Evolutionary conservation across 2,888 invertebrate genomes (phyloP).

Genomic region (Drosophila yooni): DNA sequence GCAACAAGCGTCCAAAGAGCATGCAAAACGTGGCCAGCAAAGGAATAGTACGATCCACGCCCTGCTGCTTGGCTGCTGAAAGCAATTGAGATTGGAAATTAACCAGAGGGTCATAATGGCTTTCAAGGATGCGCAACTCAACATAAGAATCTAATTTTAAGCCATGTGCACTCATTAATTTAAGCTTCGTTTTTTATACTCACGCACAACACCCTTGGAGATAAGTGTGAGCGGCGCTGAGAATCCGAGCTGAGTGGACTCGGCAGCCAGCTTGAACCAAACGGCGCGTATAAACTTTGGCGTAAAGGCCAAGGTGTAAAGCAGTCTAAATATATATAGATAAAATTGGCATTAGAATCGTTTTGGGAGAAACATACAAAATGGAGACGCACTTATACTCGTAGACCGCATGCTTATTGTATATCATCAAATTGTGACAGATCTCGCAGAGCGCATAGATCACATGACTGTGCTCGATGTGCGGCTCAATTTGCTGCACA

Average conservation of each 20-base stretch:
- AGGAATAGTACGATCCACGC: constrained; percentile 88
- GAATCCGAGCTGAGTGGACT: constrained; percentile 84
- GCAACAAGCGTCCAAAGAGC: constrained; percentile 91
- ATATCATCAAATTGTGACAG: constrained; percentile 93
- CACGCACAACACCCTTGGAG: constrained; percentile 85
- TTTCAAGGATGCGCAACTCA: neutral
- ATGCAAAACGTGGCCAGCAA: constrained; percentile 93
- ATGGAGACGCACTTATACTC: constrained; percentile 90
- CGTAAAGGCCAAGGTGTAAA: constrained; percentile 93
- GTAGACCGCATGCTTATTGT: constrained; percentile 92
- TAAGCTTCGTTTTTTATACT: constrained; percentile 55
- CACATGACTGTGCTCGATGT: constrained; percentile 85
- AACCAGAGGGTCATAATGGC: neutral
- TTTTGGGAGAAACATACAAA: neutral
- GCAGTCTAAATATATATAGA: constrained; percentile 85
- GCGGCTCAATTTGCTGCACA: constrained; percentile 85
- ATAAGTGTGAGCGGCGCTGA: constrained; percentile 84
- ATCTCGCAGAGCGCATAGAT: constrained; percentile 90
- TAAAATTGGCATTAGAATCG: neutral
- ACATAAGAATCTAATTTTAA: neutral
- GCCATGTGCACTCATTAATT: neutral
- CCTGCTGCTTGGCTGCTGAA: constrained; percentile 86
- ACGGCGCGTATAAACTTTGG: constrained; percentile 91
- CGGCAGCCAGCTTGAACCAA: constrained; percentile 87
- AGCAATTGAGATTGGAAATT: neutral